Conservation (phyloP, 2,888 invertebrate species). For the Pegoplata infirma region DNA sequence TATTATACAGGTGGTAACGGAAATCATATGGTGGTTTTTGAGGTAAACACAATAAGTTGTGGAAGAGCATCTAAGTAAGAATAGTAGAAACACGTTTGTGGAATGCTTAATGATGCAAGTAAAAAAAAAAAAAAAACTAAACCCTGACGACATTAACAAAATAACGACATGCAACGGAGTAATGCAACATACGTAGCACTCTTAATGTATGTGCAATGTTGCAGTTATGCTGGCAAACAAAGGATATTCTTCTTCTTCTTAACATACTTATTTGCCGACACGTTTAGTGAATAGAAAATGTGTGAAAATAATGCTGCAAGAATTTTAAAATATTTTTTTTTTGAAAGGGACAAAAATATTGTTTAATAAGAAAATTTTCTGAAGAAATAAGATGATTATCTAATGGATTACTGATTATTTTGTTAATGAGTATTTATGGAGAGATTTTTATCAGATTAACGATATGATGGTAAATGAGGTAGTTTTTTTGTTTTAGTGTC, state of each 20-base stretch:
- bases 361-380: neutral
- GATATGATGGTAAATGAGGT: too few species aligned
- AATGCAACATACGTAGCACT: too few species aligned
- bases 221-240: neutral
- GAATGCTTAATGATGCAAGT: slow-evolving; percentile 58
- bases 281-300: slow-evolving; percentile 26
- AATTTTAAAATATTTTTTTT: slow-evolving; percentile 47
- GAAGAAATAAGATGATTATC: slow-evolving; percentile 25
- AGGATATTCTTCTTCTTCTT: neutral
- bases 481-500: too few species aligned
- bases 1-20: slow-evolving; percentile 47
- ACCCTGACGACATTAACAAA: neutral
- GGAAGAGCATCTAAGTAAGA: slow-evolving; percentile 20
- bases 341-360: neutral
- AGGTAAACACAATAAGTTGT: slow-evolving; percentile 19
- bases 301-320: slow-evolving; percentile 61
- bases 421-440: slow-evolving; percentile 30
- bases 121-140: slow-evolving; percentile 14
- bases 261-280: neutral
- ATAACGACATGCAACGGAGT: too few species aligned
- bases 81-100: slow-evolving; percentile 61
- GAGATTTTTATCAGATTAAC: too few species aligned
- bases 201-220: slow-evolving; percentile 31
- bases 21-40: slow-evolving; percentile 55
- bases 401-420: slow-evolving; percentile 16